Evolutionary conservation across 1,140 invertebrate genomes (phyloP), one percentile per base, ranked within the genome.

Genomic region (Drosophila paulistorum): DNA sequence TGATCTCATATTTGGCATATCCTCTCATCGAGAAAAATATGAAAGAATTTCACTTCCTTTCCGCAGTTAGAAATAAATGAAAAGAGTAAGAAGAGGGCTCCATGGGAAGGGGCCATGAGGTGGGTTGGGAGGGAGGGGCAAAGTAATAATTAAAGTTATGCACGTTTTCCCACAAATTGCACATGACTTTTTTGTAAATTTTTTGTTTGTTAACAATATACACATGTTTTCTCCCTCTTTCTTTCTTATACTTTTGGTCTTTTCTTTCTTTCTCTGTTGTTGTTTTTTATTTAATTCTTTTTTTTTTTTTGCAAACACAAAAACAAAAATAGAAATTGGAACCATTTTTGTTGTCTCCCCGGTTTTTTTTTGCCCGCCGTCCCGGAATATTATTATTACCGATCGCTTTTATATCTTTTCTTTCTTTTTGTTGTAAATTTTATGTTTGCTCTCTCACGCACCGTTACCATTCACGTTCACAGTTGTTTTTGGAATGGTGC

Each of bases 401-500:
- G 51, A 20, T 45, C 26, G 30, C 57, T 1, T 35, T 26, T 42
- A 63, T 9, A 57, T 14, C 2, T 45, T 45, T 45, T 14, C 5
- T 45, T 74, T 42, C 23, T 13, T 20, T 33, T 60, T 60, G 23
- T 39, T 41, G 33, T 33, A 55, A 39, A 17, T 20, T 30, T 58
- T 5, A 17, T 35, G 9, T 35, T 35, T 6, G 17, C 61, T 30
- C 42, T 30, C 66, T 57, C 75, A 79, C 81, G 80, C 76, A 84
- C 81, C 81, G 80, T 84, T 84, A 84, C 81, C 81, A 80, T 77
- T 82, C 84, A 87, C 83, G 83, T 86, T 87, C 85, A 89, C 79
- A 89, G 83, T 87, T 77, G 76, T 79, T 84, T 74, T 71, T 80
- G 74, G 81, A 79, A 68, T 86, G 76, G 70, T 59, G 75, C 65